phyloP scores from a whole-genome alignment of 2,113 vertebrate genomes.

The Microcebus ravelobensis region DNA sequence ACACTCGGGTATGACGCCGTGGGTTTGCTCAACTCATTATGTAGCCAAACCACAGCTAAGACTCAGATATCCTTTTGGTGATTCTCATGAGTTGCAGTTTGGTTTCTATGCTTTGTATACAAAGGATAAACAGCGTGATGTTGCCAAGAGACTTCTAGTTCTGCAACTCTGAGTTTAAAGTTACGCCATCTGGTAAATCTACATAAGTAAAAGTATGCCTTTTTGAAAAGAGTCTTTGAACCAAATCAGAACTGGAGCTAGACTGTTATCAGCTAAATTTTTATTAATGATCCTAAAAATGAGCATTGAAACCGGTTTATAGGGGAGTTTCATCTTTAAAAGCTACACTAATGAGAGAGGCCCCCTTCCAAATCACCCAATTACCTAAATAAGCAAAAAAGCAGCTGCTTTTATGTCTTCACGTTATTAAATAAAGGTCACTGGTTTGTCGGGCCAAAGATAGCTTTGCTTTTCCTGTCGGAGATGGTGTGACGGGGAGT shows the following conservation, averaged over 20 bases:
- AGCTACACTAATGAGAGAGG: not conserved
- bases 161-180: conserved; percentile 75
- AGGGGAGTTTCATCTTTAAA: not conserved
- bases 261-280: conserved; percentile 67
- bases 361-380: not conserved
- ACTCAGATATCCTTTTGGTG: conserved; percentile 67
- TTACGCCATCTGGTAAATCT: conserved; percentile 80
- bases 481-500: not conserved
- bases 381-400: not conserved
- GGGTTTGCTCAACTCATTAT: conserved; percentile 59
- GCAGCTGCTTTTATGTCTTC: not conserved
- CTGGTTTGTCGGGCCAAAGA: not conserved
- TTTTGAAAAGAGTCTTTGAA: conserved; percentile 71
- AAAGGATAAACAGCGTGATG: conserved; percentile 77
- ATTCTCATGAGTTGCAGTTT: conserved; percentile 66
- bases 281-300: conserved; percentile 38
- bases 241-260: conserved; percentile 58
- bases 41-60: conserved; percentile 60
- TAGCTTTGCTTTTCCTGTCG: not conserved
- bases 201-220: conserved; percentile 60
- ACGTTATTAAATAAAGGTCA: not conserved
- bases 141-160: conserved; percentile 78
- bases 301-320: not conserved
- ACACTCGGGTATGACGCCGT: conserved; percentile 42
- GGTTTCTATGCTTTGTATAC: conserved; percentile 79